Conservation (phyloP, 1,140 invertebrate species). For the Danaus plexippus region DNA sequence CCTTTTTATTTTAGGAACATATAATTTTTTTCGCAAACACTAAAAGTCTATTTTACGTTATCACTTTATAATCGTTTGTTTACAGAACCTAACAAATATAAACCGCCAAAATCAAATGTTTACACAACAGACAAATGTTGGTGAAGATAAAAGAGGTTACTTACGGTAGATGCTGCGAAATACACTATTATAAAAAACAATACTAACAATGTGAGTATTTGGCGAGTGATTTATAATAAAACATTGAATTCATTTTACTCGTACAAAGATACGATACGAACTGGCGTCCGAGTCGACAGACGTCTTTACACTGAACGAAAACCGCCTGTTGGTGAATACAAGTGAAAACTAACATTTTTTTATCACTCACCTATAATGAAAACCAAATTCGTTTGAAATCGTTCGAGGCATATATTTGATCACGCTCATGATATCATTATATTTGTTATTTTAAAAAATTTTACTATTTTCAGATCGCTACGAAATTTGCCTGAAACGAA, state of each 20-base stretch:
- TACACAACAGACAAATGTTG: constrained; percentile 22
- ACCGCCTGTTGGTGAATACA: constrained; percentile 25
- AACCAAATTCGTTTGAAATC: too few species aligned
- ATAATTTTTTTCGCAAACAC: constrained; percentile 8
- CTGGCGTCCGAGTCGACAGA: constrained; percentile 19
- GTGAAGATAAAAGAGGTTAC: constrained; percentile 29
- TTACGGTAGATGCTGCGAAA: constrained; percentile 24
- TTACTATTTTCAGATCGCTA: too few species aligned
- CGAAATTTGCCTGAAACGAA: too few species aligned
- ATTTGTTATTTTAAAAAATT: too few species aligned
- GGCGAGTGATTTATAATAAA: too few species aligned
- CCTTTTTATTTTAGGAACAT: not conserved
- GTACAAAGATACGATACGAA: constrained; percentile 10
- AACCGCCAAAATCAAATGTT: constrained; percentile 33
- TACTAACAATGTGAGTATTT: constrained; percentile 10
- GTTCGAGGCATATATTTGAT: too few species aligned
- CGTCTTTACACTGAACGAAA: constrained; percentile 21
- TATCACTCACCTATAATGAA: constrained; percentile 7
- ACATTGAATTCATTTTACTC: constrained; percentile 10
- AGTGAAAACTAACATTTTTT: constrained; percentile 14
- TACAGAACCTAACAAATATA: constrained; percentile 21
- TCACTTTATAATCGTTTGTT: constrained; percentile 17
- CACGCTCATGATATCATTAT: too few species aligned
- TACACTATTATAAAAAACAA: constrained; percentile 26
- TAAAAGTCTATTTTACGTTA: constrained; percentile 13